Evolutionary conservation across 2,113 vertebrate species (phyloP).

Genomic region (Helogale parvula): DNA sequence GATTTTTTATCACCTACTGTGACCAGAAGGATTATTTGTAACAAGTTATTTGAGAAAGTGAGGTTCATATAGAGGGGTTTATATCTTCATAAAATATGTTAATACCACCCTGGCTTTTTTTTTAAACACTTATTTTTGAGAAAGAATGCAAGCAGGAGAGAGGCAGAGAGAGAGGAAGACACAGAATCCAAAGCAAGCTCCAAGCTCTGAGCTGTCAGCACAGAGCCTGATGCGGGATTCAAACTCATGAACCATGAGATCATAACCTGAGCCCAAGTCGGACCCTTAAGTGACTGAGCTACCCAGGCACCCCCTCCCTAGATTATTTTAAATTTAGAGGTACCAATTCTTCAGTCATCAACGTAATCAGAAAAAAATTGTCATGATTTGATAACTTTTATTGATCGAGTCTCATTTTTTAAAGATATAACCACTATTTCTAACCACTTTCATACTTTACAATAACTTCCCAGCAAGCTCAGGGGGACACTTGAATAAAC

Average conservation of each 20-base stretch:
- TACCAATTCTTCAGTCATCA: neutral
- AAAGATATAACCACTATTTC: neutral
- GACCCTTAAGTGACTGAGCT: too few species aligned
- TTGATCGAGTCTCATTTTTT: neutral
- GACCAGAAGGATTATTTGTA: neutral
- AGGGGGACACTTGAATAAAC: neutral
- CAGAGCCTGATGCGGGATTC: too few species aligned
- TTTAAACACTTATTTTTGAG: too few species aligned
- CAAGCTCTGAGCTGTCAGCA: too few species aligned
- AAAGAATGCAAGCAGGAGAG: too few species aligned
- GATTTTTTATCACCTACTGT: neutral
- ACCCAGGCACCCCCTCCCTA: too few species aligned
- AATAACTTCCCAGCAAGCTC: neutral
- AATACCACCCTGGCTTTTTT: neutral
- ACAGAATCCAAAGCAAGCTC: too few species aligned
- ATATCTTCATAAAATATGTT: neutral
- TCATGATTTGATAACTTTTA: neutral
- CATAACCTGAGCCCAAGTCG: too few species aligned
- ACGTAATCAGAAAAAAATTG: neutral
- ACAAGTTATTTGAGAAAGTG: constrained; percentile 28
- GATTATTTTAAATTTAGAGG: constrained; percentile 16
- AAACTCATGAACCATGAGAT: too few species aligned
- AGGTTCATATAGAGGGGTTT: neutral
- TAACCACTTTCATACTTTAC: neutral
- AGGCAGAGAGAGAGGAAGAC: too few species aligned